Base-by-base conservation (phyloP, 2,113 vertebrate genomes). In the Cephalophus harveyi region DNA sequence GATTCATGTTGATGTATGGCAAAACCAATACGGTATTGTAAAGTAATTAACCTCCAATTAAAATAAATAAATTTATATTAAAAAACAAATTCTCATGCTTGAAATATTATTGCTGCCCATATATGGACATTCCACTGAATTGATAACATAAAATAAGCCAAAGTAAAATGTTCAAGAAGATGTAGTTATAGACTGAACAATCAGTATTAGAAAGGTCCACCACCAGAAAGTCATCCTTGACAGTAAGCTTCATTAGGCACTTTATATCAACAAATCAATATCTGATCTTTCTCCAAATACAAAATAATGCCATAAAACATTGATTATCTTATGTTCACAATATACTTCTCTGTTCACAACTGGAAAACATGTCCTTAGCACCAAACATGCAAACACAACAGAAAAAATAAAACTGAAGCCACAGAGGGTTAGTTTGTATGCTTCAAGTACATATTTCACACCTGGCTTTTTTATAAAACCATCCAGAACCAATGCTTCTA, bases 111-210 rank as follows among this genome's bases (percentile, higher is more conserved):
- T 52, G 78, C 12, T 33, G 50, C 3, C n/a, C 50, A 43, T 5
- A 48, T 59, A 54, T 6, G 36, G 36, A 59, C 19, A 60, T 46
- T 92, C 3, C 11, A 57, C 71, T 87, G 83, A 71, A 84, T 11
- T 33, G 30, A 33, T 91, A 50, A 96, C 55, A 92, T 94, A 79
- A 89, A 97, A 87, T 67, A 97, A 96, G 54, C 43, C 79, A 79
- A 96, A 90, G 46, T 33, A 97, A 91, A 67, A 59, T 57, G 15
- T 62, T 23, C 59, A 82, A 87, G 43, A 92, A 95, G 62, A 91
- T 28, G 16, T 40, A 82, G 48, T 57, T n/a, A 89, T 3, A 21
- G 86, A 55, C 15, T 55, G 28, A 92, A 91, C 21, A 92, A 85
- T 79, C 33, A 95, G 4, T 81, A 59, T 33, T 71, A 88, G 27